A percentile compares a stretch with the other conserved stretches of the same genome.
phyloP scores from a whole-genome alignment of 2,113 vertebrate genomes.

The Oceanodroma tethys region DNA sequence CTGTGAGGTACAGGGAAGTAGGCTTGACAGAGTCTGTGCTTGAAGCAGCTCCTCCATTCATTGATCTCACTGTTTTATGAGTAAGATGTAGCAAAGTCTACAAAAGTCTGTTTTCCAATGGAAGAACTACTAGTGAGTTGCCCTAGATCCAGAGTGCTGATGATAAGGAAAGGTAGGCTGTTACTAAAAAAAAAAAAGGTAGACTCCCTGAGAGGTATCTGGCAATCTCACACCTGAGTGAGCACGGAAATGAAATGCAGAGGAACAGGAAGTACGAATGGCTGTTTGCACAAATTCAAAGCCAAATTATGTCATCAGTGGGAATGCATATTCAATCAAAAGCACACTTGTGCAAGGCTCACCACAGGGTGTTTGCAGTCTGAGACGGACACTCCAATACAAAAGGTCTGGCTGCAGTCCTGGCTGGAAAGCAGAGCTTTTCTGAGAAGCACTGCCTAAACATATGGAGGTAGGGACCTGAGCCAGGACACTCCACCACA shows the following conservation, averaged over 20 bases:
- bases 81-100: not conserved
- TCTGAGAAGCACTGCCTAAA: not conserved
- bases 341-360: not conserved
- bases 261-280: constrained; percentile 1
- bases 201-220: not conserved
- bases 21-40: not conserved
- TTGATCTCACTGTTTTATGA: not conserved
- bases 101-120: not conserved
- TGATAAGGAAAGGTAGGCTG: not conserved
- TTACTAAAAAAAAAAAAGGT: not conserved
- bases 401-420: not conserved
- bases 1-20: not conserved
- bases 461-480: not conserved
- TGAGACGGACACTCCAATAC: not conserved
- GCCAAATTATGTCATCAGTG: not conserved
- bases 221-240: not conserved
- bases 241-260: not conserved
- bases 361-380: not conserved
- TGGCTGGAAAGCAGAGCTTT: not conserved
- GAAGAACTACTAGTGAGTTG: not conserved
- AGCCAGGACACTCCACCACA: not conserved
- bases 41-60: not conserved
- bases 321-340: not conserved
- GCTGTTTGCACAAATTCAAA: not conserved
- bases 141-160: not conserved